Evolutionary conservation across 53 echinoderm and acorn worm species (phyloP).

Genomic region (Luidia sarsii): DNA sequence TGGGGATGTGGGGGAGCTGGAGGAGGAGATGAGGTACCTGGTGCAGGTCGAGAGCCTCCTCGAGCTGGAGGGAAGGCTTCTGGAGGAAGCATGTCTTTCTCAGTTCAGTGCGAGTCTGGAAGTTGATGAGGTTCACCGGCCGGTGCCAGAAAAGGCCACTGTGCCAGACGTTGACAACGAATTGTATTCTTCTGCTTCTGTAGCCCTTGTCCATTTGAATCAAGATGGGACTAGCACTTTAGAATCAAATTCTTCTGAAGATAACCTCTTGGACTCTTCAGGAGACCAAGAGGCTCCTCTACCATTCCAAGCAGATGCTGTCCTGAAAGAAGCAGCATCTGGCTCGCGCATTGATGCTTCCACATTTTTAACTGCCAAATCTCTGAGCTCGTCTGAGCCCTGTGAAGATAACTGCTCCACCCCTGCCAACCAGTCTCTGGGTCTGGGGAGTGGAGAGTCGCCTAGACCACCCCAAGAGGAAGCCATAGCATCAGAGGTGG

Average conservation of each 20-base stretch:
- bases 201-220: not conserved
- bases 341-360: no score
- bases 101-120: not conserved
- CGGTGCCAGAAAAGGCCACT: not conserved
- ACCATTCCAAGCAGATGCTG: no score
- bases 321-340: no score
- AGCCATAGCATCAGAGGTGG: no score
- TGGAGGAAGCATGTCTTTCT: constrained; percentile 26
- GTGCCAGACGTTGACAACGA: constrained; percentile 10
- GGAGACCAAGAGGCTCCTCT: no score
- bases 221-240: no score
- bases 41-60: constrained; percentile 44
- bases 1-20: constrained; percentile 36
- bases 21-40: constrained; percentile 42
- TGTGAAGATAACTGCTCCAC: not conserved
- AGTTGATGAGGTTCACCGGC: not conserved
- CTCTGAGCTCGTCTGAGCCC: not conserved
- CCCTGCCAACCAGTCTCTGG: not conserved
- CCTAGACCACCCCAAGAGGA: no score
- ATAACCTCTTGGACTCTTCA: no score
- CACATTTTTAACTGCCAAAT: not conserved
- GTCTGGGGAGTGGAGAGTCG: not conserved
- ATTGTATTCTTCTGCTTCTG: not conserved
- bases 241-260: no score
- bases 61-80: constrained; percentile 22